Percentiles rank a stretch among this genome's conserved stretches.
phyloP scores from a whole-genome alignment of 2,113 vertebrate genomes.

The Brachirus orientalis region DNA sequence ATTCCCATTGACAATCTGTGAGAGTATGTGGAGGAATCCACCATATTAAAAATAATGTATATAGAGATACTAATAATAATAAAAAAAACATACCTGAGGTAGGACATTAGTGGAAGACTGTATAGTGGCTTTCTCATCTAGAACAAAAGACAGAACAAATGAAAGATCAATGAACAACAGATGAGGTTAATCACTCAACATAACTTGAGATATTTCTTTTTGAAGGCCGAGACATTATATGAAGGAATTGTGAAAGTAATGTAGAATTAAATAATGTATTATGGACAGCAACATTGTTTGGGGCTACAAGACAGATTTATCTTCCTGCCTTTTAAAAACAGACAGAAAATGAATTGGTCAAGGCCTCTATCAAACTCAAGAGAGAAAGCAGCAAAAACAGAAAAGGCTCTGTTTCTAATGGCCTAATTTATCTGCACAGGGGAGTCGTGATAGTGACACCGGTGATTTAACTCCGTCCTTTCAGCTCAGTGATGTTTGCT shows the following conservation, averaged over 20 bases:
- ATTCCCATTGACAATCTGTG: no score
- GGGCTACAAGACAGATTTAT: conserved; percentile 29
- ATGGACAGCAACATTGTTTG: conserved; percentile 37
- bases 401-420: not conserved
- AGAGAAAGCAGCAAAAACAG: not conserved
- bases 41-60: not conserved
- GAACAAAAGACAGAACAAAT: conserved; percentile 15
- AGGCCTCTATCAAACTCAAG: conserved; percentile 13
- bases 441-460: conserved; percentile 19
- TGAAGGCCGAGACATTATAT: not conserved
- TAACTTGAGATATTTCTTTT: conserved; percentile 11
- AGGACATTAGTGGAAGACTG: conserved; percentile 78
- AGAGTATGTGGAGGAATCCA: no score
- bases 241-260: conserved; percentile 19
- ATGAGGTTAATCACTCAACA: conserved; percentile 4
- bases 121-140: conserved; percentile 68
- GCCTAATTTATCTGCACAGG: conserved; percentile 19
- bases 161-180: not conserved
- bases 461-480: conserved; percentile 21
- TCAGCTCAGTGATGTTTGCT: conserved; percentile 25
- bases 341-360: conserved; percentile 16
- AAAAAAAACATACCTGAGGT: conserved; percentile 78
- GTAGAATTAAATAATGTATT: conserved; percentile 58
- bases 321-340: conserved; percentile 21
- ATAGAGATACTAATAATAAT: not conserved